phyloP scores from a whole-genome alignment of 2,797 vertebrate genomes.

The Liparis tanakae region DNA sequence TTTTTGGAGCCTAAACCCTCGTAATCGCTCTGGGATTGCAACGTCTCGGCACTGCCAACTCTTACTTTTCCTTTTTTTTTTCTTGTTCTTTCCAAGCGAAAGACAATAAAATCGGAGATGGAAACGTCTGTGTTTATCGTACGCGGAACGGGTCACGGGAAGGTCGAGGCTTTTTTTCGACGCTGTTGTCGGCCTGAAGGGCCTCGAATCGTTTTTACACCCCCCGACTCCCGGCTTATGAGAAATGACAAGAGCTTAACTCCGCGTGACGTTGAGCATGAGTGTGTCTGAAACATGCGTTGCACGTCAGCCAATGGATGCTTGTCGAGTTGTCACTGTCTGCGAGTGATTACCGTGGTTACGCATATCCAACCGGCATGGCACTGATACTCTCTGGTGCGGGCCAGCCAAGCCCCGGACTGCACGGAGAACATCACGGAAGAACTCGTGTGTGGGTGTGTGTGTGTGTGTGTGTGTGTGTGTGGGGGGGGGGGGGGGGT shows the following conservation, averaged over 20 bases:
- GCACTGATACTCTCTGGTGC: slow-evolving; percentile 42
- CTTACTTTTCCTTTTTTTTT: slow-evolving; percentile 4
- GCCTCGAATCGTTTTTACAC: slow-evolving; percentile 62
- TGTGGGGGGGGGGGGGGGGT: too few relatives aligned
- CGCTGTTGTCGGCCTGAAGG: slow-evolving; percentile 52
- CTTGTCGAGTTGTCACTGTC: slow-evolving; percentile 70
- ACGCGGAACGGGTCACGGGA: slow-evolving; percentile 53
- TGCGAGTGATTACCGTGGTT: slow-evolving; percentile 70
- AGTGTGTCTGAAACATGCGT: slow-evolving; percentile 64
- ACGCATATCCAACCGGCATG: slow-evolving; percentile 58
- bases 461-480: too few relatives aligned
- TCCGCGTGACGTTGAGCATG: slow-evolving; percentile 64
- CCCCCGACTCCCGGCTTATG: slow-evolving; percentile 60
- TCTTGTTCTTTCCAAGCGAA: slow-evolving; percentile 27
- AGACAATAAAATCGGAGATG: slow-evolving; percentile 57
- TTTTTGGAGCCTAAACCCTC: slow-evolving; percentile 38
- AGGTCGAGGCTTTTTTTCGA: slow-evolving; percentile 63
- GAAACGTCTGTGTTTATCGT: slow-evolving; percentile 59
- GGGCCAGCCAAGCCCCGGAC: slow-evolving; percentile 40
- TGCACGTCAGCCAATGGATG: slow-evolving; percentile 64
- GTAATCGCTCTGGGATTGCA: slow-evolving; percentile 44
- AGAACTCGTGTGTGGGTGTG: slow-evolving; percentile 51
- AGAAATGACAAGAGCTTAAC: slow-evolving; percentile 72
- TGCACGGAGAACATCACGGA: slow-evolving; percentile 47
- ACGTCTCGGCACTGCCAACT: slow-evolving; percentile 34